Conservation (phyloP, 2,888 invertebrate species). For the Dicranocentrus wangi region DNA sequence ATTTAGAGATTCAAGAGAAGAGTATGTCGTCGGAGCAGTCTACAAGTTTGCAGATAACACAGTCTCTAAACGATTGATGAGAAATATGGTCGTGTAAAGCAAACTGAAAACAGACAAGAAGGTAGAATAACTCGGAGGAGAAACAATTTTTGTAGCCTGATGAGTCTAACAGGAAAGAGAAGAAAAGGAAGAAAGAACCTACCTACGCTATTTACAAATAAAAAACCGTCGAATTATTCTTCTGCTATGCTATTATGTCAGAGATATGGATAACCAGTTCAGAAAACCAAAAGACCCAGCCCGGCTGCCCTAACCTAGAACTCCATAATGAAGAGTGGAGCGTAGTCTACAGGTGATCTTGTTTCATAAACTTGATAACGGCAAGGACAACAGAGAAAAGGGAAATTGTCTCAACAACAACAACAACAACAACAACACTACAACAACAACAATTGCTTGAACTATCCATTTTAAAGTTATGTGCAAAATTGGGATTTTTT, state of each 20-base stretch:
- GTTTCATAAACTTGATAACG: constrained; percentile 24
- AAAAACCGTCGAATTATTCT: not conserved
- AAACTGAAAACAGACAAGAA: not conserved
- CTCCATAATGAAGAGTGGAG: not conserved
- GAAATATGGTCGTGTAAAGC: no score
- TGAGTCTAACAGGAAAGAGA: not conserved
- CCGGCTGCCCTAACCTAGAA: not conserved
- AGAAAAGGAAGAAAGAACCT: not conserved
- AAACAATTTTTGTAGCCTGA: not conserved
- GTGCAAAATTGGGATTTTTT: no score
- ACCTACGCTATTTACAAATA: constrained; percentile 9
- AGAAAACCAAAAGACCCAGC: constrained; percentile 2
- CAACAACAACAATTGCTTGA: no score
- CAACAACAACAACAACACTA: no score
- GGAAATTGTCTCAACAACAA: no score
- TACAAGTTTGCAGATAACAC: constrained; percentile 15
- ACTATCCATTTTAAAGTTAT: no score
- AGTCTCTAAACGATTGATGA: no score
- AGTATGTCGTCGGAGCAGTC: not conserved
- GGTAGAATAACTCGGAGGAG: not conserved
- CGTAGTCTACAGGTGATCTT: not conserved
- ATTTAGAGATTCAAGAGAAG: not conserved
- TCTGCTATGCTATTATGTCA: not conserved
- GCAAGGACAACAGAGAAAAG: constrained; percentile 27
- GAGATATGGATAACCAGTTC: no score